A percentile compares a stretch with the other conserved stretches of the same genome.
These are phyloP conservation scores for Chrysocyon brachyurus DNA, from an alignment of 2,797 vertebrate genomes.

Conservation along the genomic window DNA sequence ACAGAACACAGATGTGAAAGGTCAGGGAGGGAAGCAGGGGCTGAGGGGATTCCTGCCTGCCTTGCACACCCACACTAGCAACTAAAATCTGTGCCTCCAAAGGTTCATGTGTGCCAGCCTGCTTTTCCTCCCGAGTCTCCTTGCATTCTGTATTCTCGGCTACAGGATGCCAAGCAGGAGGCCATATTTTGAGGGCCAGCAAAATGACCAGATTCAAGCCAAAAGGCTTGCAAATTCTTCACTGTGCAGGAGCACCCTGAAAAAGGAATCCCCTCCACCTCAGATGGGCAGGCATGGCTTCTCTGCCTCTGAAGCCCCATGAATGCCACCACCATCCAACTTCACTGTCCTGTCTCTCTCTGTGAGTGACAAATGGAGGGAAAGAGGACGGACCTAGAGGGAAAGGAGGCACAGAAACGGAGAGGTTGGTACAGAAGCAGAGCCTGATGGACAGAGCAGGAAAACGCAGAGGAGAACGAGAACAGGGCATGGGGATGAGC, in stretches of 20 bases:
- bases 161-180: background rate
- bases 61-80: background rate
- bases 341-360: background rate
- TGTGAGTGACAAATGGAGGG: background rate
- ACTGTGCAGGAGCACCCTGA: background rate
- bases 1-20: background rate
- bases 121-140: background rate
- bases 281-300: background rate
- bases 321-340: background rate
- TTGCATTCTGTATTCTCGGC: background rate
- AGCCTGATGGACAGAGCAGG: background rate
- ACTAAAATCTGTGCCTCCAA: background rate
- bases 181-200: background rate
- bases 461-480: background rate
- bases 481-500: background rate
- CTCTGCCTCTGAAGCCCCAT: background rate
- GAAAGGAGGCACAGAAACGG: background rate
- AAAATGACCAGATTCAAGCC: background rate
- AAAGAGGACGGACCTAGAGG: background rate
- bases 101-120: rapidly evolving
- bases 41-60: background rate
- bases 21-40: background rate
- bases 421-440: background rate
- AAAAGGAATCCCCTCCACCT: background rate
- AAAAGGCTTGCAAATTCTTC: background rate